Evolutionary conservation across 1,140 invertebrate genomes (phyloP), one percentile per base, ranked within the genome.

Genomic region (Heliconius himera): DNA sequence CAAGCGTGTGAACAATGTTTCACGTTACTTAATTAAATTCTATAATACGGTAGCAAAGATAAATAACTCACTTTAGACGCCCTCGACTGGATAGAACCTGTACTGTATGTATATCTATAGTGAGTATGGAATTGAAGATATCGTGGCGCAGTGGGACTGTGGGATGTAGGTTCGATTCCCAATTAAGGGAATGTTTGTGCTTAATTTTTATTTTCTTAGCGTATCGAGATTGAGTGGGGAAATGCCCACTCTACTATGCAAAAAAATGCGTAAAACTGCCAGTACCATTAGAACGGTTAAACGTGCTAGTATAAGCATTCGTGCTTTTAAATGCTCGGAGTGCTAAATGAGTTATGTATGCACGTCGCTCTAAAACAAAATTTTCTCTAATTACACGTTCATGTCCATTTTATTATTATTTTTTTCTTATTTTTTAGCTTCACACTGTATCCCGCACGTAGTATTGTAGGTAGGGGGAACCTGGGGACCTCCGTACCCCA

Each of bases 11-110:
- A 85, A 86, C 83, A 86, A 85, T 88, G 91, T 92, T 88, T 84
- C 87, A 86, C 88, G 81, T 90, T 87, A 89, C 91, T 91, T 92
- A 92, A 92, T 92, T 92, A 92, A 91, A 91, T 92, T 92, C 90
- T 92, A 90, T 90, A 88, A 90, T 87, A 90, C 85, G 79, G 56
- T 81, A 78, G 84, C 83, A 84, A 86, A 91, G 89, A 92, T 92
- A 92, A 92, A 92, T 92, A 91, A 89, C 91, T 85, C 85, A 36
- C 81, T 83, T 54, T n/a, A 77, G 72, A 73, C 46, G 72, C 72
- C 74, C 71, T 76, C 81, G 83, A 79, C 79, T 79, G 78, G 79
- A 77, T 78, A 78, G 78, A 82, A 85, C 79, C 86, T 87, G 83
- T 88, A 89, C 22, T 26, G 4, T 66, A 66, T 18, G 20, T 60